Conservation (phyloP, 2,113 vertebrate genomes). For the Corythoichthys haematopterus region DNA sequence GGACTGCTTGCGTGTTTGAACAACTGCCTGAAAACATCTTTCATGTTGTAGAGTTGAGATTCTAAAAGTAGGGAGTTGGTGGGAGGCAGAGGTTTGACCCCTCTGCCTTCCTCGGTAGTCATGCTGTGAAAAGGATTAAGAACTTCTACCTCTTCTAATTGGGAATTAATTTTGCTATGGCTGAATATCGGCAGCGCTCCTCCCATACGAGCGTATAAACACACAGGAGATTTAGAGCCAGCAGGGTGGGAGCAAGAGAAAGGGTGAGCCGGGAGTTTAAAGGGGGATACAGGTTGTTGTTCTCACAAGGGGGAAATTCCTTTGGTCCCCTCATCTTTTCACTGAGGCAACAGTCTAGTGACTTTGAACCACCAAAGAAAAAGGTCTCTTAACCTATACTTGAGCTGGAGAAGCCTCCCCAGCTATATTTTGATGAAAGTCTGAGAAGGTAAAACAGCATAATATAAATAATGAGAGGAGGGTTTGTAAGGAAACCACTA, state of each 20-base stretch:
- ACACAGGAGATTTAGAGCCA: constrained; percentile 48
- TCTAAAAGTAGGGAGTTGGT: constrained; percentile 43
- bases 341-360: constrained; percentile 68
- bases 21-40: constrained; percentile 39
- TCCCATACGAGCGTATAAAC: constrained; percentile 50
- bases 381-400: constrained; percentile 37
- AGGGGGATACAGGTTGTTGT: constrained; percentile 64
- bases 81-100: constrained; percentile 41
- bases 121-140: not conserved
- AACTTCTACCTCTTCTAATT: not conserved
- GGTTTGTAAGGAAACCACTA: constrained; percentile 45
- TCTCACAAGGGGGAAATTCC: constrained; percentile 62
- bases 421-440: constrained; percentile 4
- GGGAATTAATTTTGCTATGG: constrained; percentile 8
- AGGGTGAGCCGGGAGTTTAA: constrained; percentile 14
- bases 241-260: constrained; percentile 8
- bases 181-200: constrained; percentile 27
- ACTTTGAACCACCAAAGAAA: constrained; percentile 64
- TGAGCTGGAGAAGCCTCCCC: constrained; percentile 26
- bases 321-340: constrained; percentile 61
- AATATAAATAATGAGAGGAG: constrained; percentile 51
- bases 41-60: constrained; percentile 33
- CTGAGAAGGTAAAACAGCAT: constrained; percentile 18
- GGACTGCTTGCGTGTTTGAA: constrained; percentile 11
- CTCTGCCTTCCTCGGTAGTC: constrained; percentile 4